Evolutionary conservation across 2,797 vertebrate genomes (phyloP), one percentile per base, ranked within the genome.

Genomic region (Pipistrellus nathusii): DNA sequence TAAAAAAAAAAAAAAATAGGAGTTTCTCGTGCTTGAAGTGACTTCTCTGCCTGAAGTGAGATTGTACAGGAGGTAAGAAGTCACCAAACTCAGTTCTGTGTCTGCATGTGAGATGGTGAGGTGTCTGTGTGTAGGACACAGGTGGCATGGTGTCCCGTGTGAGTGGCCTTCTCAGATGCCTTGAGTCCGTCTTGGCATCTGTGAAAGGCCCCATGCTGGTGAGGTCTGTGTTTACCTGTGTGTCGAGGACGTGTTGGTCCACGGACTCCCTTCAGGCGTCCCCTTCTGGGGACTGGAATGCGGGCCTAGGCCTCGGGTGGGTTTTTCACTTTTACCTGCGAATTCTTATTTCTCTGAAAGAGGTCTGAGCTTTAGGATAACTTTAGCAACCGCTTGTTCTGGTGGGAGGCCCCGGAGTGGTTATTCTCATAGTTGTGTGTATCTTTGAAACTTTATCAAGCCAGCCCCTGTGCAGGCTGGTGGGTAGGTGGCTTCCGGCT

Each of bases 211-310:
- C 11, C 46, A 8, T 20, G 1, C 27, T 1, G 11, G 23, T 46
- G 1, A 3, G 10, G 4, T 25, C 73, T n/a, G 64, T 9, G 64
- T 25, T 15, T 13, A 14, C 76, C 20, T 1, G 25, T 17, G 48
- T 41, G 55, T 17, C 0, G 0, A 32, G 51, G 30, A 21, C 0
- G 0, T 6, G 21, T 5, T 15, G 2, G 23, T 46, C 86, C 13
- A 0, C 18, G 80, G 66, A 3, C 8, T 13, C 55, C 17, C 21
- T 41, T 32, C 18, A 35, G 44, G 9, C 8, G 5, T 73, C 8
- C 8, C 2, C 27, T 32, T 30, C 20, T 30, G 46, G 78, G 48
- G 55, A 12, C 2, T 41, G 23, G 2, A 14, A 8, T 5, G 4
- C 2, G 25, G 46, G 86, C 20, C 2, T 41, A 3, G 4, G 20